Percentiles rank a stretch among this genome's conserved stretches.
Evolutionary conservation across 2,888 invertebrate genomes (phyloP).

Genomic region (Euplexia lucipara): DNA sequence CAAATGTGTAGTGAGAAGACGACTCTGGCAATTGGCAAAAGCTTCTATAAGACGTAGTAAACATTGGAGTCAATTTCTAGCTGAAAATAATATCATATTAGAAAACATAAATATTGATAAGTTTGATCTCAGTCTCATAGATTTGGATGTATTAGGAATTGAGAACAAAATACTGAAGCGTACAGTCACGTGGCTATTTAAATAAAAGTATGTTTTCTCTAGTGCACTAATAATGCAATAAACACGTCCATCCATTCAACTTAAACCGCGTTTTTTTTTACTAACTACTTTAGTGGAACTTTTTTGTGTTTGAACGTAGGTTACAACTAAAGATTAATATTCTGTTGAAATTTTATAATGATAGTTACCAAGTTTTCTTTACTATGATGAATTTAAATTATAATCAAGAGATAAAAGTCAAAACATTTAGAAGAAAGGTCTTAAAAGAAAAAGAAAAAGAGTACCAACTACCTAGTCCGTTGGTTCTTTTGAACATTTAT

Average conservation of each 20-base stretch:
- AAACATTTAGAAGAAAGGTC: too few species aligned
- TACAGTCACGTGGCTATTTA: conserved; percentile 69
- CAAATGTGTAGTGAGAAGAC: conserved; percentile 66
- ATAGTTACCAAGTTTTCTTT: not conserved
- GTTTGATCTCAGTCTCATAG: conserved; percentile 68
- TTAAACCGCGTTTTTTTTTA: conserved; percentile 1
- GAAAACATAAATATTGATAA: conserved; percentile 72
- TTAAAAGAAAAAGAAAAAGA: too few species aligned
- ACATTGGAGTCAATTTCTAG: conserved; percentile 62
- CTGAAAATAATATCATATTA: conserved; percentile 68
- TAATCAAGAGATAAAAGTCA: too few species aligned
- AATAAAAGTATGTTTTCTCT: conserved; percentile 50
- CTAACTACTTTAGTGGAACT: not conserved
- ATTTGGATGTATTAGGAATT: conserved; percentile 70
- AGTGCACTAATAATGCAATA: not conserved
- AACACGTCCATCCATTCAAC: conserved; percentile 21
- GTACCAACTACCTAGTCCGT: too few species aligned
- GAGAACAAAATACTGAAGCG: conserved; percentile 69
- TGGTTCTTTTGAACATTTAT: too few species aligned
- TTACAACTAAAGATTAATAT: not conserved
- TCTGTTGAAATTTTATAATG: conserved; percentile 2
- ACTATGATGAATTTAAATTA: too few species aligned
- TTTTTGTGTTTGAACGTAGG: conserved; percentile 16
- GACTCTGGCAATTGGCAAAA: conserved; percentile 70
- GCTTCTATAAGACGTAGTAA: conserved; percentile 64